phyloP scores from a whole-genome alignment of 2,888 invertebrate genomes.

The Stenodera caucasica region DNA sequence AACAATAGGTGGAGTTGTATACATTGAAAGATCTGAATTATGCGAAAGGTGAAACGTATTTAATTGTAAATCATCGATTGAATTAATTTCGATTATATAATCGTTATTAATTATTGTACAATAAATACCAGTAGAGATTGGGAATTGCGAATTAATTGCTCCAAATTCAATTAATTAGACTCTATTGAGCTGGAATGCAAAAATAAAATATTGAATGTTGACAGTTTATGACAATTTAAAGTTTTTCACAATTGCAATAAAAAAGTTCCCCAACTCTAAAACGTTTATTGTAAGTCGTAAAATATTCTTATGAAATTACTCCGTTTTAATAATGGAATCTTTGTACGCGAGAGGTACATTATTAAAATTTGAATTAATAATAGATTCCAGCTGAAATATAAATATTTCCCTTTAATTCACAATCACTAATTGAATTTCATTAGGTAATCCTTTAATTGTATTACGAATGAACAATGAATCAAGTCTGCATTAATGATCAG shows the following conservation, averaged over 20 bases:
- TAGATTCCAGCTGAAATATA: neutral
- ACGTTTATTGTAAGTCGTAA: neutral
- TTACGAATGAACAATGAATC: neutral
- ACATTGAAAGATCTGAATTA: neutral
- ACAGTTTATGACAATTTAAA: neutral
- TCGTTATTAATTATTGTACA: neutral
- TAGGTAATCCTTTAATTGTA: neutral
- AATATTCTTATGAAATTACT: slow-evolving; percentile 4
- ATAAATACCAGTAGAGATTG: too few relatives aligned
- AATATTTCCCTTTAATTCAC: neutral
- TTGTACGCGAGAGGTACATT: neutral
- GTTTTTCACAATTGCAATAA: neutral
- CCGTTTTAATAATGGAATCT: neutral
- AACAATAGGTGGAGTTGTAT: slow-evolving; percentile 1
- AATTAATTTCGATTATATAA: neutral
- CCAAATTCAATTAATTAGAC: too few relatives aligned
- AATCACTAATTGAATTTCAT: neutral
- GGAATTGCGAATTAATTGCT: too few relatives aligned
- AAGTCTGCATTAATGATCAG: neutral
- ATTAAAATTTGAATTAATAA: neutral
- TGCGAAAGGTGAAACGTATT: neutral
- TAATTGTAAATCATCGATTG: neutral
- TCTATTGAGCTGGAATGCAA: too few relatives aligned
- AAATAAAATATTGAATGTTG: neutral
- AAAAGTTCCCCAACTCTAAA: neutral